Conservation (phyloP, 1,140 invertebrate species). For the Drosophila kanapiae region DNA sequence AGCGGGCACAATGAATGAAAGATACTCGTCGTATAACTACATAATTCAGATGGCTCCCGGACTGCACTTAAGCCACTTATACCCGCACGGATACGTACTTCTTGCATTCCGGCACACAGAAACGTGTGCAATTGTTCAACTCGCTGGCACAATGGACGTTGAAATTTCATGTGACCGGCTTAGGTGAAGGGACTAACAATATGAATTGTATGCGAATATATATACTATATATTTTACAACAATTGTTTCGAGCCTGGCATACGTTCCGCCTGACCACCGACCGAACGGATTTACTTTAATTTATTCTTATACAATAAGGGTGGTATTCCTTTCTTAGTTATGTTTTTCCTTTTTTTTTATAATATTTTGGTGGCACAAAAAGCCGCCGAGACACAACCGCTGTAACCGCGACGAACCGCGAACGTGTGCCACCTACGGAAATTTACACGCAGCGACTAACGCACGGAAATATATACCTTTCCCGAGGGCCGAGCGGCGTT, state of each 20-base stretch:
- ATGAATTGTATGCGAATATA: slow-evolving; percentile 25
- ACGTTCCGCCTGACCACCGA: slow-evolving; percentile 21
- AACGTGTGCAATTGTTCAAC: slow-evolving; percentile 79
- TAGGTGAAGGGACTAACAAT: slow-evolving; percentile 47
- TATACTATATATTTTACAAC: slow-evolving; percentile 47
- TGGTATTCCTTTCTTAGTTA: slow-evolving; percentile 4
- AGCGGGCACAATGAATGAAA: slow-evolving; percentile 30
- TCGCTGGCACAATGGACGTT: slow-evolving; percentile 68
- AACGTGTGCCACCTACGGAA: slow-evolving; percentile 54
- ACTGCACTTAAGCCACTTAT: slow-evolving; percentile 74
- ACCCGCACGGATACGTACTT: slow-evolving; percentile 52
- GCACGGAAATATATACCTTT: slow-evolving; percentile 78
- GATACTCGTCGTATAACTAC: slow-evolving; percentile 39
- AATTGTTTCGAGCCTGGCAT: slow-evolving; percentile 32
- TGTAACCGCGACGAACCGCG: slow-evolving; percentile 22
- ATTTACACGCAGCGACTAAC: slow-evolving; percentile 51
- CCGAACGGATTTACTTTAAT: slow-evolving; percentile 17
- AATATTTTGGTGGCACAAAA: background rate
- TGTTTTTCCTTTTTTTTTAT: slow-evolving; percentile 12
- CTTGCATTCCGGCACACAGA: slow-evolving; percentile 76
- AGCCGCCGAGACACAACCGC: slow-evolving; percentile 2
- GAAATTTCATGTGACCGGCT: slow-evolving; percentile 71
- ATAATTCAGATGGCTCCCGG: slow-evolving; percentile 69
- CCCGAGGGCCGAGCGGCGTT: slow-evolving; percentile 61
- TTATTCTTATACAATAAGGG: slow-evolving; percentile 22